Evolutionary conservation across 2,888 invertebrate genomes (phyloP), one percentile per base, ranked within the genome.

Genomic region (Bedellia somnulentella): DNA sequence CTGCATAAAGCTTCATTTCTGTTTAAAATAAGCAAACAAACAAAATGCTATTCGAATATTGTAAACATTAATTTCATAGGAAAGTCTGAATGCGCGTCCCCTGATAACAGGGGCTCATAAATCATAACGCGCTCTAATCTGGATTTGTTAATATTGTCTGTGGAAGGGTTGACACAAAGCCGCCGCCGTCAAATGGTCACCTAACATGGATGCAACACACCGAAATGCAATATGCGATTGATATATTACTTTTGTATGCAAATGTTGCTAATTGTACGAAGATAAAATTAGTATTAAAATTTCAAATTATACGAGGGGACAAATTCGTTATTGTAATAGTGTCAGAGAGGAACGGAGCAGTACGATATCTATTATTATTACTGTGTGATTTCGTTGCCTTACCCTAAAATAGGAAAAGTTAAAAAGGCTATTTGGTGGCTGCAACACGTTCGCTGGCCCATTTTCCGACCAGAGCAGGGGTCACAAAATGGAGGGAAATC

Each of bases 371-470:
- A 51, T 54, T 49, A 70, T 71, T 68, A 67, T 71, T 66, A 71
- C 68, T 64, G 67, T 59, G 57, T 57, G 62, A 61, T 63, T 63
- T 53, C 47, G 52, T 55, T 54, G 52, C 58, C 56, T 61, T 62
- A 55, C 61, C 61, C 63, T 61, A 70, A 31, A 75, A 75, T 70
- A 68, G 70, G 70, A 70, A 70, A 75, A 77, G 71, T 77, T 77
- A 77, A 77, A 70, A 59, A 67, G 73, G 67, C 63, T 55, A 70
- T 77, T 77, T 66, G 57, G 56, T 45, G 51, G 46, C 46, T 48
- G 45, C 48, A 54, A 67, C 77, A 77, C 78, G 68, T 75, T 50
- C 57, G 38, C 37, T 29, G 33, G 37, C 34, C 39, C 32, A 37
- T 34, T 33, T 27, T 26, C 32, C 37, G 24, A 32, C 34, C 34